Conservation (phyloP, 37 sponge, comb jelly and placozoan species). For the Crambe crambe region DNA sequence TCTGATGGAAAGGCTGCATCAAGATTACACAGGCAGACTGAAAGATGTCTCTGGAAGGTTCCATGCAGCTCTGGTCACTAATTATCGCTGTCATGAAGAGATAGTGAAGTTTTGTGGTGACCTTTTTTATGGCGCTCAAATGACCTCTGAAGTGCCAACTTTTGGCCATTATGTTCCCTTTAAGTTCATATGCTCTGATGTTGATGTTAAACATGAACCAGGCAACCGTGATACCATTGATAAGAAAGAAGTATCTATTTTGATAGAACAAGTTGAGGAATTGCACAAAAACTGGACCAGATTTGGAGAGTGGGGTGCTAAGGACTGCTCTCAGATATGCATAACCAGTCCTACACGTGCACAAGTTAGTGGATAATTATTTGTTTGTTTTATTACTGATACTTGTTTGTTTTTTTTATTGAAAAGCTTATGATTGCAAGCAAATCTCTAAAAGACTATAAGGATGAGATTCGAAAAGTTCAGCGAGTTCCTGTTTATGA, state of each 20-base stretch:
- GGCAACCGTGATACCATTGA: background rate
- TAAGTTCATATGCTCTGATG: background rate
- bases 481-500: too few species aligned
- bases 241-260: background rate
- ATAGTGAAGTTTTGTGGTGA: background rate
- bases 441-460: too few species aligned
- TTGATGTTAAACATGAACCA: background rate
- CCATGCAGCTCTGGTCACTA: background rate
- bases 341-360: background rate
- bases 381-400: too few species aligned
- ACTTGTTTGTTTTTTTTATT: too few species aligned
- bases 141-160: background rate
- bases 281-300: background rate
- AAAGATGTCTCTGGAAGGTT: background rate
- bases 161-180: background rate
- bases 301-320: background rate
- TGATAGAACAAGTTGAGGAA: background rate
- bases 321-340: background rate
- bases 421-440: too few species aligned
- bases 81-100: background rate
- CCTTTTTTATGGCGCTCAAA: background rate
- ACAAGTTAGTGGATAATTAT: background rate
- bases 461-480: too few species aligned
- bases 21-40: background rate
- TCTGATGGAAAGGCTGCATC: background rate